Evolutionary conservation across 2,113 vertebrate species (phyloP).

Genomic region (Cyanoderma ruficeps): DNA sequence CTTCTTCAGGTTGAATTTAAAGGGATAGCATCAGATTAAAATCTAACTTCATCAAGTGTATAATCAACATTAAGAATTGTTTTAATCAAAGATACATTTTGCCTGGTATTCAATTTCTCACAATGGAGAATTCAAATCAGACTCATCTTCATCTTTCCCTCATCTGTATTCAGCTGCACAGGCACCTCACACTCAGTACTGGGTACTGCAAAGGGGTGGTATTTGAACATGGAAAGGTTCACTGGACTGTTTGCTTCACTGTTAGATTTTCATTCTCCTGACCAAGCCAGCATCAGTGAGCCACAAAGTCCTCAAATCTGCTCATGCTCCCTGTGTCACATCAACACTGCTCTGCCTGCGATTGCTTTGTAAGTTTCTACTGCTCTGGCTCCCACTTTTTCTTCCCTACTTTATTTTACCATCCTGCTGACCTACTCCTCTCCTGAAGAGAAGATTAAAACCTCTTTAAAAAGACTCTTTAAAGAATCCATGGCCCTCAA

Average conservation of each 20-base stretch:
- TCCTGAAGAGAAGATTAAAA: background rate
- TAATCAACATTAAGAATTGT: background rate
- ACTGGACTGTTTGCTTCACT: background rate
- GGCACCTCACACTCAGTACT: background rate
- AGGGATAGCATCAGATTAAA: background rate
- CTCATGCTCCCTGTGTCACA: background rate
- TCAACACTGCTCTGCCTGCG: background rate
- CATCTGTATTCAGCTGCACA: background rate
- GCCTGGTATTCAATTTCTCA: background rate
- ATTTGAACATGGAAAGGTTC: background rate
- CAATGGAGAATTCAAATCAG: background rate
- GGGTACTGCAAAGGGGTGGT: background rate
- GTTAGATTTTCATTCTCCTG: background rate
- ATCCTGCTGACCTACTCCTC: background rate
- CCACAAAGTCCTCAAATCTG: background rate
- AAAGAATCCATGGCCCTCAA: background rate
- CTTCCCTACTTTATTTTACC: background rate
- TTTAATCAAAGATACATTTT: slow-evolving; percentile 18
- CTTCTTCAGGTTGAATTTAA: slow-evolving; percentile 8
- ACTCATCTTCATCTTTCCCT: background rate
- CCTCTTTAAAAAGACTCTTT: background rate
- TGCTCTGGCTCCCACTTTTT: background rate
- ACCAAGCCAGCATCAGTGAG: background rate
- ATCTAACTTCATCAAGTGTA: background rate
- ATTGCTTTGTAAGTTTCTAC: background rate